phyloP scores from a whole-genome alignment of 2,113 vertebrate species.

The Verasper variegatus region DNA sequence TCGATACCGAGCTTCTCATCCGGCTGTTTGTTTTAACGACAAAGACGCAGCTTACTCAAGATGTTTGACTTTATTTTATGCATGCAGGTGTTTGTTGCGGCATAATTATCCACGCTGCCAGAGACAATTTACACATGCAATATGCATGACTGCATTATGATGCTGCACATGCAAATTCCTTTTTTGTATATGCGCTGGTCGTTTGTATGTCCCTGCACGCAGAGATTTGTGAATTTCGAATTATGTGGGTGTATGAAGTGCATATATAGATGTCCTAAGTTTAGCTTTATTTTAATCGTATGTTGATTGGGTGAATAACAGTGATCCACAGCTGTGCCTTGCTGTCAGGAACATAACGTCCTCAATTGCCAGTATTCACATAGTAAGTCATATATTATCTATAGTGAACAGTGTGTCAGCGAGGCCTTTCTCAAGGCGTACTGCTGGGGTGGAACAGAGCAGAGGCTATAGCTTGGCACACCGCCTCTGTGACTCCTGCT shows the following conservation, averaged over 20 bases:
- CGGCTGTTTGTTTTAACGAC: constrained; percentile 15
- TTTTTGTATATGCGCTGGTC: background rate
- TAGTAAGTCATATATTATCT: constrained; percentile 42
- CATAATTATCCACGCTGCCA: background rate
- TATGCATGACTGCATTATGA: background rate
- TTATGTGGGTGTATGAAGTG: background rate
- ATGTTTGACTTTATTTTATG: background rate
- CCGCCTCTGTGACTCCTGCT: constrained; percentile 54
- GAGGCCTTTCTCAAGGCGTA: constrained; percentile 13
- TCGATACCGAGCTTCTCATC: background rate
- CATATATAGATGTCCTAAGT: background rate
- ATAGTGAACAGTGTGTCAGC: constrained; percentile 43
- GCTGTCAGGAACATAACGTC: constrained; percentile 38
- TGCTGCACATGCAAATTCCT: background rate
- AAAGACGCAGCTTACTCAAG: background rate
- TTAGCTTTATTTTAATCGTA: constrained; percentile 16
- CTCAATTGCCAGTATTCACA: constrained; percentile 39
- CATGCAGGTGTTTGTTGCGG: constrained; percentile 5
- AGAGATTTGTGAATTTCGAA: background rate
- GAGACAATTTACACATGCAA: constrained; percentile 4
- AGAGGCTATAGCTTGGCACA: constrained; percentile 55
- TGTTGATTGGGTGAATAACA: constrained; percentile 25
- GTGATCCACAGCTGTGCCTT: constrained; percentile 26
- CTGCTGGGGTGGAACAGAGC: constrained; percentile 22
- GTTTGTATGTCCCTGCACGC: background rate